Base-by-base conservation (phyloP, 2,797 vertebrate species). In the Crocidura indochinensis region DNA sequence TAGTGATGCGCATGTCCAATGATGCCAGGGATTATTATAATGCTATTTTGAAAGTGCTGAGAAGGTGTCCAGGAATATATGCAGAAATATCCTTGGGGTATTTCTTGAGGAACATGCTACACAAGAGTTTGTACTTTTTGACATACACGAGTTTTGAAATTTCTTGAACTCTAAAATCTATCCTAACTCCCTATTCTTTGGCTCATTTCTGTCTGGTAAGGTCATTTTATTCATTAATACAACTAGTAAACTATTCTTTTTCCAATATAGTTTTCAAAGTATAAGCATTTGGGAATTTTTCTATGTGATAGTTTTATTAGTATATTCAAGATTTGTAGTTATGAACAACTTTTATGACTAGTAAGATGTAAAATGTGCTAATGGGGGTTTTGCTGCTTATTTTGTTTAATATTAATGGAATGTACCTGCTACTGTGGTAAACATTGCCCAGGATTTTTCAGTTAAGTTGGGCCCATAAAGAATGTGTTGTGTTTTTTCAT, bases 321-420 rank as follows among this genome's bases (percentile, higher is more conserved):
- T 2, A 38, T 91, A 56, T 84, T 95, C 20, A 94, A 80, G 77
- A 87, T 88, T 67, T 76, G 8, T 90, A 91, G 82, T 84, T 91
- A 78, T 14, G 27, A 71, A 72, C 38, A 89, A 53, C 7, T 90
- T 17, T 83, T 81, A 84, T 26, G 20, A 22, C 44, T 88, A 90
- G 47, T 22, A 89, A 91, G 67, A 84, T 60, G 19, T 85, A 91
- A 89, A 44, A 87, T 82, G 53, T 91, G 44, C 2, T 76, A 83
- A 85, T 68, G 81, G 15, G 38, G 10, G 10, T 76, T 78, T 88
- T 95, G 26, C 17, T 87, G 60, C 44, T 90, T 84, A 76, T 90
- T 94, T 94, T 93, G 67, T 38, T 89, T 89, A 77, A 24, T 83
- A 46, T 87, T 91, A 77, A 86, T 69, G 44, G 19, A 29, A 90